These are phyloP conservation scores for Rhamnusium bicolor DNA, from an alignment of 2,888 invertebrate genomes.

Conservation along the genomic window DNA sequence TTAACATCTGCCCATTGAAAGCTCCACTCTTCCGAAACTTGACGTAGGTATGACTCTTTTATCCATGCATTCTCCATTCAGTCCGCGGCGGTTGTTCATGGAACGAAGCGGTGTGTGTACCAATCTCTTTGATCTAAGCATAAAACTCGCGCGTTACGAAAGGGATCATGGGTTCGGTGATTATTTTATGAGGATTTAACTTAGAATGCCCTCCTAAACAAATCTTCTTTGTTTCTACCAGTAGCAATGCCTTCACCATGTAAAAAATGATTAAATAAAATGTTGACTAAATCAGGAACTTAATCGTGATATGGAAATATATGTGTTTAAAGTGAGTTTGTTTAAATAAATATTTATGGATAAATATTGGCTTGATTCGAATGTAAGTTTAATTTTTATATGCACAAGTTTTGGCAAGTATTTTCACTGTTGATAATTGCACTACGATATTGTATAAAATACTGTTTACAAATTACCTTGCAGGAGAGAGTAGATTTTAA, in stretches of 20 bases:
- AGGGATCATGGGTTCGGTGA: constrained; percentile 36
- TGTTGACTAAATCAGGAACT: constrained; percentile 1
- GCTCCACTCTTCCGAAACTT: constrained; percentile 22
- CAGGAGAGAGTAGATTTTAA: too few relatives aligned
- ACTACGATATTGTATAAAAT: not conserved
- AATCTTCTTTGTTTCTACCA: not conserved
- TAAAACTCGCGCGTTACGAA: constrained; percentile 33
- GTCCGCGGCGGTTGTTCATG: constrained; percentile 44
- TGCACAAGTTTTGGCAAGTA: not conserved
- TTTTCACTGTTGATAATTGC: not conserved
- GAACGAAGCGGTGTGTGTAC: constrained; percentile 37
- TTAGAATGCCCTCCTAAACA: constrained; percentile 1
- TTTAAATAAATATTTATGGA: constrained; percentile 10
- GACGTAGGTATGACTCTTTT: constrained; percentile 40
- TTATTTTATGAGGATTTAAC: constrained; percentile 11
- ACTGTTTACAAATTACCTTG: too few relatives aligned
- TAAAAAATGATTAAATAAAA: constrained; percentile 4
- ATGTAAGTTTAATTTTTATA: constrained; percentile 1
- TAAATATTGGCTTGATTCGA: not conserved
- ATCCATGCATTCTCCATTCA: constrained; percentile 40
- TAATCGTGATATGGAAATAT: not conserved
- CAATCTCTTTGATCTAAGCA: constrained; percentile 40
- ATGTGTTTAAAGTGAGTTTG: not conserved
- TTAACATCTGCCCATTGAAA: constrained; percentile 21
- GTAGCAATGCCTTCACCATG: not conserved